A percentile compares a stretch with the other conserved stretches of the same genome.
Conservation (phyloP, 1,140 invertebrate species). For the Bombus haemorrhoidalis region DNA sequence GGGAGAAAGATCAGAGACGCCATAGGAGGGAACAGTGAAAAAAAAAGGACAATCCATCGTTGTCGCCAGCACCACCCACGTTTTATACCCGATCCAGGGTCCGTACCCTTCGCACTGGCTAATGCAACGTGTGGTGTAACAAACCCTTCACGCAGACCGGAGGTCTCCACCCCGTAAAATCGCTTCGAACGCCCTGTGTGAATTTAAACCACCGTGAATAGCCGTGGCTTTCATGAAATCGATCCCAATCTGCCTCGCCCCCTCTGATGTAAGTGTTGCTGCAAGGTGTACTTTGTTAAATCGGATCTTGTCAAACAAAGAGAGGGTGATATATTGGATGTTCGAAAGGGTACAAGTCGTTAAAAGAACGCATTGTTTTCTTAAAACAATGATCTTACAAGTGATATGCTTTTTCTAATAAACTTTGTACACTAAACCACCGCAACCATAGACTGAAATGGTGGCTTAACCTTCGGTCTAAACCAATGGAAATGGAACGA, state of each 20-base stretch:
- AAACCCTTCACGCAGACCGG: constrained; percentile 27
- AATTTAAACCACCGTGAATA: constrained; percentile 25
- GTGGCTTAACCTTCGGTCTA: neutral
- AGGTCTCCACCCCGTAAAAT: constrained; percentile 37
- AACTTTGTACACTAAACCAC: too few species aligned
- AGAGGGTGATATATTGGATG: neutral
- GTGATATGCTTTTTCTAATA: too few species aligned
- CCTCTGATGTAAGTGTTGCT: neutral
- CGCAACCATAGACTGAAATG: neutral
- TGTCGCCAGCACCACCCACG: constrained; percentile 14
- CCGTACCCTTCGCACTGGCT: constrained; percentile 20
- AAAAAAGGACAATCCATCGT: constrained; percentile 42
- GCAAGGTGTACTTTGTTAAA: constrained; percentile 37
- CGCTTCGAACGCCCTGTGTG: neutral
- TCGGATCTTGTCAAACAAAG: neutral
- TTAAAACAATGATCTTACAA: neutral
- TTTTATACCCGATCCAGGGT: constrained; percentile 23
- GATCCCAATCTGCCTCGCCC: constrained; percentile 28
- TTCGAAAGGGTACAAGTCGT: neutral
- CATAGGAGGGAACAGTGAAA: neutral
- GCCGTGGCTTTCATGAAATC: constrained; percentile 33
- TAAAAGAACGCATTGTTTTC: neutral
- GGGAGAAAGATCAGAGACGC: constrained; percentile 22
- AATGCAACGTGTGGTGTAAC: constrained; percentile 27
- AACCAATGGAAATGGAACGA: constrained; percentile 16